Conservation (phyloP, 2,797 vertebrate species). For the Danio aesculapii region DNA sequence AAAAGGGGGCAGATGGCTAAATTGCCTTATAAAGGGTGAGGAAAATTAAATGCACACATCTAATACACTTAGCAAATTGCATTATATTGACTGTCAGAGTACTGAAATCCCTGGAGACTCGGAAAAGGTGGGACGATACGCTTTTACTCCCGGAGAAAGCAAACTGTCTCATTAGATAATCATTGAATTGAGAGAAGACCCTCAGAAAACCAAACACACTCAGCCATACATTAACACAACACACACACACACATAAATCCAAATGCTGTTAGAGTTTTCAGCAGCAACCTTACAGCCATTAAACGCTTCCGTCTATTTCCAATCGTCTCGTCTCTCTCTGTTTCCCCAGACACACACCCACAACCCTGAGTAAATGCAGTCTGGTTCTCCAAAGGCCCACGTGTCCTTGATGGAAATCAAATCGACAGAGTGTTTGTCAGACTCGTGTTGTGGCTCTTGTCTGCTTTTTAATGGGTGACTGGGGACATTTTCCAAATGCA, state of each 20-base stretch:
- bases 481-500: conserved; percentile 2
- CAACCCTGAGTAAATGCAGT: conserved; percentile 22
- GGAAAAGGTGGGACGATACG: conserved; percentile 1
- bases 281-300: conserved; percentile 3
- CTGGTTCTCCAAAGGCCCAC: conserved; percentile 26
- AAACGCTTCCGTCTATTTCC: conserved; percentile 40
- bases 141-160: conserved; percentile 38
- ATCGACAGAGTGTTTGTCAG: conserved; percentile 10
- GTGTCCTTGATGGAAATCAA: conserved; percentile 30
- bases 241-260: conserved; percentile 22
- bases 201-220: conserved; percentile 8
- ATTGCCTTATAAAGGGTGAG: conserved; percentile 58
- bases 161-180: conserved; percentile 40
- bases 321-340: conserved; percentile 31
- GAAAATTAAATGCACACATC: conserved; percentile 72
- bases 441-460: conserved; percentile 64
- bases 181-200: conserved; percentile 21
- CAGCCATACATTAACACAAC: background rate
- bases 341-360: conserved; percentile 20
- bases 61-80: conserved; percentile 71
- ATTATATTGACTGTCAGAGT: conserved; percentile 52
- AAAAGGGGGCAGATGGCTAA: conserved; percentile 66
- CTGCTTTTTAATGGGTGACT: background rate
- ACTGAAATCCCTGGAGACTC: conserved; percentile 18
- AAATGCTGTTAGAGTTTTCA: background rate